Evolutionary conservation across 1,140 invertebrate genomes (phyloP).

Genomic region (Leptonema lineaticorne): DNA sequence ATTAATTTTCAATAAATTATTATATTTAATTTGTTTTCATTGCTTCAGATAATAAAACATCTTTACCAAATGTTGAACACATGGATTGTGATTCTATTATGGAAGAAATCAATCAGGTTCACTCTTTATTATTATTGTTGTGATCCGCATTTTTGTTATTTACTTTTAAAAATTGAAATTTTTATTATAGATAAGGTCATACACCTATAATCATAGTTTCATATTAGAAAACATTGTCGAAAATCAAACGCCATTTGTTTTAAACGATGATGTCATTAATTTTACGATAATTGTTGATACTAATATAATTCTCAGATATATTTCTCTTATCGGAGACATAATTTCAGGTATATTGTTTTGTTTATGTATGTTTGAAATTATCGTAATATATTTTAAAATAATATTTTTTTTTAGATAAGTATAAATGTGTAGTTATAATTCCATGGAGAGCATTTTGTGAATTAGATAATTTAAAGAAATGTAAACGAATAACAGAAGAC

Average conservation of each 20-base stretch:
- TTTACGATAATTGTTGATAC: slow-evolving; percentile 21
- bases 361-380: not conserved
- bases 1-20: no score
- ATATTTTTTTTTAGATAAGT: slow-evolving; percentile 21
- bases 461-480: slow-evolving; percentile 23
- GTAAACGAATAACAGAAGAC: not conserved
- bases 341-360: slow-evolving; percentile 3
- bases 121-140: not conserved
- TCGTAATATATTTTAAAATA: slow-evolving; percentile 7
- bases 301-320: slow-evolving; percentile 18
- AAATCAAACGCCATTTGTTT: not conserved
- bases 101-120: not conserved
- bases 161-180: not conserved
- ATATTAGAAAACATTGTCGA: not conserved
- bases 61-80: not conserved
- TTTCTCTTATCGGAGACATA: no score
- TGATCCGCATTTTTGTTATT: not conserved
- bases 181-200: not conserved
- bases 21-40: not conserved
- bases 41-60: not conserved
- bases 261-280: not conserved
- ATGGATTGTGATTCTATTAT: not conserved
- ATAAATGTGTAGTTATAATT: not conserved
- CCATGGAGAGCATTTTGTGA: slow-evolving; percentile 27
- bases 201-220: not conserved